Base-by-base conservation (phyloP, 1,140 invertebrate species). In the Zelostemma sp. region DNA sequence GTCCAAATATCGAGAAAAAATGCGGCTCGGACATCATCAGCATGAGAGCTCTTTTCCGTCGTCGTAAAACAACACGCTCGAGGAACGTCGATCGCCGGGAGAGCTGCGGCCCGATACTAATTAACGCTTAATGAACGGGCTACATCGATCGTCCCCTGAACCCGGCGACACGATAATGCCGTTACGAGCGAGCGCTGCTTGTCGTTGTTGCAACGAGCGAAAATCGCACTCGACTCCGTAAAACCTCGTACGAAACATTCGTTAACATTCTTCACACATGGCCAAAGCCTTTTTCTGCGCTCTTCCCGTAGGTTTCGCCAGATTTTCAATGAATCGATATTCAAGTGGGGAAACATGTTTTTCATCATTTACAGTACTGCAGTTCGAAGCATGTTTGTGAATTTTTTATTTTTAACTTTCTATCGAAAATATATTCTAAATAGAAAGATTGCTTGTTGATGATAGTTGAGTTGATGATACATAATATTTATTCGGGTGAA, bases 191-290 rank as follows among this genome's bases (percentile, higher is more conserved):
- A 68, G 40, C 15, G 50, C 53, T 47, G 46, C 50, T 54, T 4
- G 55, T 68, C 51, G 64, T 53, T 60, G 63, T 65, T 54, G 43
- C 38, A 55, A 55, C 41, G 56, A 68, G 65, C 63, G 72, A 78
- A 66, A 77, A 77, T 77, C 60, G 67, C 62, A 67, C 70, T 68
- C 54, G 46, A 50, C 64, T 54, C 68, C 11, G 61, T 50, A 72
- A 75, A 77, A 73, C 51, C 64, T 68, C 57, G 57, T 68, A 73
- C 74, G 72, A 77, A 76, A 80, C 72, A 81, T 79, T 79, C 76
- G 79, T 81, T 81, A 80, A 83, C 73, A 80, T 78, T 79, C 76
- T 67, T 66, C 51, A 45, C 60, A 67, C 67, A 67, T 63, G 58
- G 64, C 76, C 77, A 75, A n/a, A n/a, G n/a, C n/a, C n/a, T n/a